Base-by-base conservation (phyloP, 64 coral and sea anemone species). In the Trachythela sp. region DNA sequence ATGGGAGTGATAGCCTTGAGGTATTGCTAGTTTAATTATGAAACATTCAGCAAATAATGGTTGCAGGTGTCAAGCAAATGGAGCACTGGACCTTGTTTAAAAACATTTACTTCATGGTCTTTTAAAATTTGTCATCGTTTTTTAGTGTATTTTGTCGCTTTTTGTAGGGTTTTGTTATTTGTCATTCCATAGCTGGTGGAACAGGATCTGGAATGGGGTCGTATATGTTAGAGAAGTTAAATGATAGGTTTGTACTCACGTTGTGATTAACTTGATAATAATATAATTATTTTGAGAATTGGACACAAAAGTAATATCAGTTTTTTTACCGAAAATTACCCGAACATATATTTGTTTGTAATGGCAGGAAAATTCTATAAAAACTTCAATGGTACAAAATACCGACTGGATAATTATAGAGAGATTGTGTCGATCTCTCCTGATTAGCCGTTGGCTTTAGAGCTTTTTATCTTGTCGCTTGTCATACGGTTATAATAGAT, bases 121-220 rank as follows among this genome's bases (percentile, higher is more conserved):
- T 24, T 2, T 54, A 20, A 51, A 45, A 39, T 35, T 59, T 88
- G 0, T 83, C 0, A 34, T 22, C 33, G 33, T 35, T 7, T 15
- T 84, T 38, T 29, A 39, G n/a, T 9, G 35, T 13, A n/a, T 14
- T 17, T 37, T 68, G 31, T 2, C 49, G 10, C 11, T 24, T 26
- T 33, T 92, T 86, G 7, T 26, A 97, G 95, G 95, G 95, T 27
- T 97, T 97, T 97, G 95, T 97, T 24, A 92, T 97, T 80, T 92
- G 93, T 83, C 95, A 97, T 88, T 97, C 95, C 4, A 97, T 97
- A 36, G 95, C 95, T 91, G 95, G 95, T 86, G 95, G 95, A 18
- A 97, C 95, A 38, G 95, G 95, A 20, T 97, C 95, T 91, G 95
- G 95, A 33, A 97, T 97, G 95, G 95, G 95, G 22, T 97, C 95